phyloP scores from a whole-genome alignment of 2,888 invertebrate genomes.

The Rhopalosiphum nymphaeae region DNA sequence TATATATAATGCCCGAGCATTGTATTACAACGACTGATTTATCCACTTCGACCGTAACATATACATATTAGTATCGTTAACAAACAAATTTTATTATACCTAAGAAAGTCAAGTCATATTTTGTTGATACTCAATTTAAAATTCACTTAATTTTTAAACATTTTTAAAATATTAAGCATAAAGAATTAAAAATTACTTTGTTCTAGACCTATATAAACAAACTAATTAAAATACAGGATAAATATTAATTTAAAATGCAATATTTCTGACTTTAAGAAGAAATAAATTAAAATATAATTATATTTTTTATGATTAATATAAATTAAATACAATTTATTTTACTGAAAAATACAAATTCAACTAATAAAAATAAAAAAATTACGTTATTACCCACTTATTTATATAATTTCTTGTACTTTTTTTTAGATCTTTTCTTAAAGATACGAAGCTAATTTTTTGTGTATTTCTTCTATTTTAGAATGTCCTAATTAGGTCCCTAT shows the following conservation, averaged over 20 bases:
- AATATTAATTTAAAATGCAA: not conserved
- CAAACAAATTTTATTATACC: not conserved
- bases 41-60: too few species aligned
- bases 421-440: not conserved
- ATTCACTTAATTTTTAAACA: not conserved
- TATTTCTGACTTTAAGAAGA: not conserved
- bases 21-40: too few species aligned
- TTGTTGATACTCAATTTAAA: not conserved
- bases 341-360: not conserved
- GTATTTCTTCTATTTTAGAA: not conserved
- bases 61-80: not conserved
- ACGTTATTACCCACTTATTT: not conserved
- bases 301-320: not conserved
- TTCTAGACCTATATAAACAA: not conserved
- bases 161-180: not conserved
- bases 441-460: not conserved
- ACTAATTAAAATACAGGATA: not conserved
- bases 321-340: not conserved
- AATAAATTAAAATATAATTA: not conserved
- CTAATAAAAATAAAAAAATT: not conserved
- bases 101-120: not conserved
- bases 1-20: too few species aligned
- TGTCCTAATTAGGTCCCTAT: not conserved
- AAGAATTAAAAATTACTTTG: not conserved
- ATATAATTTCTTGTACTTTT: not conserved